phyloP scores from a whole-genome alignment of 2,888 invertebrate genomes.

The Dinocampus coccinellae region DNA sequence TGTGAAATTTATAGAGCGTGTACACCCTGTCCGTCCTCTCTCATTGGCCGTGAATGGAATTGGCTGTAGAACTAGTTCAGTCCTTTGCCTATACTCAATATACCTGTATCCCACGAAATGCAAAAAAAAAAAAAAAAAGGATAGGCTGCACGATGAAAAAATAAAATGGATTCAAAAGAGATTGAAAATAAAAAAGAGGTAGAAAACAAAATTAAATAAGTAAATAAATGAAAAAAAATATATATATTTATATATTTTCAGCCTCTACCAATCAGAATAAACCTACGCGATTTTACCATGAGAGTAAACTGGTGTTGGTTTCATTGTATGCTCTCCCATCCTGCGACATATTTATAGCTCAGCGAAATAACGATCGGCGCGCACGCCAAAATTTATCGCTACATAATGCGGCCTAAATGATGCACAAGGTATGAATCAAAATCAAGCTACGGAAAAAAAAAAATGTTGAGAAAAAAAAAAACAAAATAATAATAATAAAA shows the following conservation, averaged over 20 bases:
- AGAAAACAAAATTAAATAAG: neutral
- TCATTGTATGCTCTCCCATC: constrained; percentile 12
- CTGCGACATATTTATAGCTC: constrained; percentile 49
- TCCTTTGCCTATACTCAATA: constrained; percentile 11
- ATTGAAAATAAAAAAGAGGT: neutral
- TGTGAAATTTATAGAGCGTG: constrained; percentile 18
- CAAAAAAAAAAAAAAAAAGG: neutral
- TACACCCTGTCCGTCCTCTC: constrained; percentile 11
- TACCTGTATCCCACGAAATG: neutral
- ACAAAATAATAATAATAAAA: constrained; percentile 17
- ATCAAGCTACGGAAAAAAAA: constrained; percentile 45
- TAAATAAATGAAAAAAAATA: constrained; percentile 30
- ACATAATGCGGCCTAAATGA: constrained; percentile 56
- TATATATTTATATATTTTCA: too few species aligned
- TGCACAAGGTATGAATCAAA: constrained; percentile 56
- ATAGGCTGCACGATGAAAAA: too few species aligned
- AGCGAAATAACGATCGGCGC: constrained; percentile 51
- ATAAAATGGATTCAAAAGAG: neutral
- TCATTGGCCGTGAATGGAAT: constrained; percentile 21
- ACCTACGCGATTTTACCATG: constrained; percentile 44
- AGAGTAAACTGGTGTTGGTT: constrained; percentile 22
- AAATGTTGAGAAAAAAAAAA: constrained; percentile 27
- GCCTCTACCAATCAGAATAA: constrained; percentile 41
- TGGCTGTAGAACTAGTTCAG: constrained; percentile 19
- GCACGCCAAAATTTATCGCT: constrained; percentile 55